These are phyloP conservation scores for Cerceris rybyensis DNA, from an alignment of 2,888 invertebrate species.

Conservation along the genomic window DNA sequence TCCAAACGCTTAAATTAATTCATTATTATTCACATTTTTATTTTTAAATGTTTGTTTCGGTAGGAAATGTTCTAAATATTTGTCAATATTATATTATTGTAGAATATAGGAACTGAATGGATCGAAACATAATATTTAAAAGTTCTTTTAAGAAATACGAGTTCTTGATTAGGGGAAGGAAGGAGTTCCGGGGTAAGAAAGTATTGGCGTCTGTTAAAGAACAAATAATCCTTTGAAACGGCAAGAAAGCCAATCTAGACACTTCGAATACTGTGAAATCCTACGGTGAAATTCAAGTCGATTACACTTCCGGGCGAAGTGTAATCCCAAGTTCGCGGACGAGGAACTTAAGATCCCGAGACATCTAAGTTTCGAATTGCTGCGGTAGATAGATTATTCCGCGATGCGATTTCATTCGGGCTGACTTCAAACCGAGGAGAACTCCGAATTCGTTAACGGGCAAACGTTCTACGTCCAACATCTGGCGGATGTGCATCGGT, in stretches of 20 bases:
- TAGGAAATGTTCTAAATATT: no score
- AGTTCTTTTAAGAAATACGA: no score
- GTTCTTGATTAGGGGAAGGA: no score
- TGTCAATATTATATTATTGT: no score
- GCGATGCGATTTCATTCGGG: slow-evolving; percentile 52
- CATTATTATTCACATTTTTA: no score
- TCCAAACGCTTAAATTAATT: no score
- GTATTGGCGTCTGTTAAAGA: slow-evolving; percentile 38
- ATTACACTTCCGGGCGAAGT: slow-evolving; percentile 56
- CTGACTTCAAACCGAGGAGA: slow-evolving; percentile 52
- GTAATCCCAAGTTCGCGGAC: slow-evolving; percentile 59
- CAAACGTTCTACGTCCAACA: slow-evolving; percentile 41
- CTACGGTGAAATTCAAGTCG: slow-evolving; percentile 62
- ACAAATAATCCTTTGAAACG: slow-evolving; percentile 56
- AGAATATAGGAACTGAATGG: no score
- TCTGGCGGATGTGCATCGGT: slow-evolving; percentile 39
- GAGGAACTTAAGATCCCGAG: slow-evolving; percentile 56
- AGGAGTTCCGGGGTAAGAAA: background rate
- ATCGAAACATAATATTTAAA: no score
- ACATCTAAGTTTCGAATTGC: slow-evolving; percentile 61
- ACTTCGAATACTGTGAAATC: slow-evolving; percentile 30
- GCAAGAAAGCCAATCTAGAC: slow-evolving; percentile 54
- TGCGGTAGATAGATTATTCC: slow-evolving; percentile 58
- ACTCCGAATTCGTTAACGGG: slow-evolving; percentile 57
- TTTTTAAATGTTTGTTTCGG: no score